A percentile compares a stretch with the other conserved stretches of the same genome.
Evolutionary conservation across 2,113 vertebrate genomes (phyloP).

Genomic region (Callorhinus ursinus): DNA sequence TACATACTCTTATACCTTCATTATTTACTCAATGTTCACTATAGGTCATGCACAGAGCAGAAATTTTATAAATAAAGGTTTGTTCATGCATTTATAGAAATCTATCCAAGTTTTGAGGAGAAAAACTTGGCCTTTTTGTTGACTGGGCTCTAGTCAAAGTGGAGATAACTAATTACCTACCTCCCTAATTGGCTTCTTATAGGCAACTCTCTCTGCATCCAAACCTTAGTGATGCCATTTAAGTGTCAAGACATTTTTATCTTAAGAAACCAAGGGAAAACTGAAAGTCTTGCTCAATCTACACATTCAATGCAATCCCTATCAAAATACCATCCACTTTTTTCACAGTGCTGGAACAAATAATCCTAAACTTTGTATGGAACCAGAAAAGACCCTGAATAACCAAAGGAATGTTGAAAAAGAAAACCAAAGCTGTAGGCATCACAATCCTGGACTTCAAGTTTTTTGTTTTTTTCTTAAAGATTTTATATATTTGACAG

Average conservation of each 20-base stretch:
- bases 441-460: no score
- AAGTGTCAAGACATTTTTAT: constrained; percentile 15
- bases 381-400: no score
- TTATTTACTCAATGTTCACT: not conserved
- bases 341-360: no score
- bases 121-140: not conserved
- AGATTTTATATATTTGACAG: no score
- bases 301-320: no score
- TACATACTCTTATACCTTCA: not conserved
- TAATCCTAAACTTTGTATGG: no score
- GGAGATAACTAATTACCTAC: not conserved
- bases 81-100: constrained; percentile 1
- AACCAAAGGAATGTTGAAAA: no score
- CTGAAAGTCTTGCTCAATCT: no score
- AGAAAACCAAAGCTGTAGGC: no score
- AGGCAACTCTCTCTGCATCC: not conserved
- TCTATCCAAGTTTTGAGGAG: not conserved
- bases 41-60: not conserved
- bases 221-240: not conserved
- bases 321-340: no score
- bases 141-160: not conserved
- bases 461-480: no score
- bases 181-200: not conserved
- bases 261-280: not conserved
- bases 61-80: not conserved